These are phyloP conservation scores for Prostheceraeus crozeri DNA, from an alignment of 2,888 invertebrate species.

Conservation along the genomic window DNA sequence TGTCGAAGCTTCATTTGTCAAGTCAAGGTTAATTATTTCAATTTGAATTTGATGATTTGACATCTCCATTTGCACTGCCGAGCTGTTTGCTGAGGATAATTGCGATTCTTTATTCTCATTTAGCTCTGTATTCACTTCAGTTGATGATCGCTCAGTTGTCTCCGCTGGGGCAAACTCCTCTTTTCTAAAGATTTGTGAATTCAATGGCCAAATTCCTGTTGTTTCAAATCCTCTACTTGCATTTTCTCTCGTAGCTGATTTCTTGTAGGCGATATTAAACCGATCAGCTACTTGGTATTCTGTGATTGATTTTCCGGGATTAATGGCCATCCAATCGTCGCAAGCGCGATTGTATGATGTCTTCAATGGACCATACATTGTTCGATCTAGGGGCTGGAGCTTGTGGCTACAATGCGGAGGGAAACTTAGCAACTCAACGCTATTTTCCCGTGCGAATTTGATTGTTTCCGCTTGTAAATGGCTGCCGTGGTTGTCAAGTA, in stretches of 20 bases:
- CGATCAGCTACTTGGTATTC: conserved; percentile 43
- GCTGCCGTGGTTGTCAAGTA: conserved; percentile 3
- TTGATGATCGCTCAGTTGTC: too few species aligned
- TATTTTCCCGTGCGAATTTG: conserved; percentile 2
- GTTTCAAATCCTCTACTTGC: neutral
- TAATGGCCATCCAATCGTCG: conserved; percentile 47
- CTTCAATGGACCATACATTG: conserved; percentile 43
- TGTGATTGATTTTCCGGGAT: conserved; percentile 48
- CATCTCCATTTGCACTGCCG: too few species aligned
- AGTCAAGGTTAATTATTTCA: too few species aligned
- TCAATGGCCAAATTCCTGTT: conserved; percentile 28
- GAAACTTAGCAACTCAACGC: conserved; percentile 4
- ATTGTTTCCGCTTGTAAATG: neutral
- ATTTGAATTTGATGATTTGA: too few species aligned
- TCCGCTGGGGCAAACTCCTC: conserved; percentile 28
- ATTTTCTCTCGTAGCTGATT: conserved; percentile 13
- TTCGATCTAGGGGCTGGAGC: conserved; percentile 10
- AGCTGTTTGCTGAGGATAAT: too few species aligned
- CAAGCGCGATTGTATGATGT: conserved; percentile 45
- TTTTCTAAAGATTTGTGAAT: conserved; percentile 26
- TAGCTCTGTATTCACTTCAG: too few species aligned
- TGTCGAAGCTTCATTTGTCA: too few species aligned
- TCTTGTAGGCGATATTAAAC: conserved; percentile 20
- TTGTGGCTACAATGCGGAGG: conserved; percentile 21
- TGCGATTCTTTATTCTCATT: too few species aligned